phyloP scores from a whole-genome alignment of 2,797 vertebrate genomes.

The Thaleichthys pacificus region DNA sequence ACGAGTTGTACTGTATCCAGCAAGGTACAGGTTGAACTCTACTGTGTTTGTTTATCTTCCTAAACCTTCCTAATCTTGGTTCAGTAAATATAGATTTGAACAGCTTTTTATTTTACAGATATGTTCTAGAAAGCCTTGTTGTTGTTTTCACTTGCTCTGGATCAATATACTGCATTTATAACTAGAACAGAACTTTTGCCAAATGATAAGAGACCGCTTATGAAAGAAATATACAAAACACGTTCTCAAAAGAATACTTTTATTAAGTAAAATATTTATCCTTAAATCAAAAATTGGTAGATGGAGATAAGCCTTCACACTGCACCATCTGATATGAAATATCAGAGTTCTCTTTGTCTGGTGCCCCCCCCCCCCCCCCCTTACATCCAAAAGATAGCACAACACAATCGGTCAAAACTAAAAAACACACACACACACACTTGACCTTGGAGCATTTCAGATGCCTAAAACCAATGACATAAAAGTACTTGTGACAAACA shows the following conservation, averaged over 20 bases:
- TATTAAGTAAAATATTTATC: slow-evolving; percentile 45
- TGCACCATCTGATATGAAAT: not conserved
- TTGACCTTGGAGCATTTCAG: not conserved
- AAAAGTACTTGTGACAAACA: slow-evolving; percentile 19
- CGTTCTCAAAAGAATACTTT: slow-evolving; percentile 32
- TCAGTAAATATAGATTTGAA: too few relatives aligned
- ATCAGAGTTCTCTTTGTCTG: not conserved
- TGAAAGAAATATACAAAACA: not conserved
- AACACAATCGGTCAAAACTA: not conserved
- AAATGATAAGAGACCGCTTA: not conserved
- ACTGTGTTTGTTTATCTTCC: too few relatives aligned
- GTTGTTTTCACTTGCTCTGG: too few relatives aligned
- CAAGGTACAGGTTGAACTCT: too few relatives aligned
- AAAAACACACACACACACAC: not conserved
- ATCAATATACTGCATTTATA: not conserved
- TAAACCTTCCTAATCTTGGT: too few relatives aligned
- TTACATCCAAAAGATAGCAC: not conserved
- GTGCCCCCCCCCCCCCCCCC: not conserved
- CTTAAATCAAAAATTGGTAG: slow-evolving; percentile 20
- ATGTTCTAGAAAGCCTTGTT: too few relatives aligned
- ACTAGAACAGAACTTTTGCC: not conserved
- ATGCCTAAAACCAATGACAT: slow-evolving; percentile 7
- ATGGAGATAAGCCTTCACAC: not conserved
- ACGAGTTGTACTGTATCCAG: too few relatives aligned
- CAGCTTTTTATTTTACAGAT: too few relatives aligned